Conservation (phyloP, 2,888 invertebrate species). For the Lagria hirta region DNA sequence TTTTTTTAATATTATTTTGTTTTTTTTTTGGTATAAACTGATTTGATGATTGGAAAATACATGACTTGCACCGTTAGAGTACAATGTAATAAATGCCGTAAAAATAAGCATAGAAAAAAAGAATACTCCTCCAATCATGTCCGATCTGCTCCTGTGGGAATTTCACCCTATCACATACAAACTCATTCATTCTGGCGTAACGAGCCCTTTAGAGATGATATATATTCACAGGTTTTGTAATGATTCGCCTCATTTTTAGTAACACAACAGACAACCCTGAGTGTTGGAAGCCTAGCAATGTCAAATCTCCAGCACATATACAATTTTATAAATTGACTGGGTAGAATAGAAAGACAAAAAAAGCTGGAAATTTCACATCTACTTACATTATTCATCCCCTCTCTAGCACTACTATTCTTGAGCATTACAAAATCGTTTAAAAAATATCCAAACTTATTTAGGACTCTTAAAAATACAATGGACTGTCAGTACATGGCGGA, state of each 20-base stretch:
- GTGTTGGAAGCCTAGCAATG: conserved; percentile 43
- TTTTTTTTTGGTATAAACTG: conserved; percentile 21
- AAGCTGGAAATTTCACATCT: conserved; percentile 13
- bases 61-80: conserved; percentile 38
- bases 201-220: conserved; percentile 23
- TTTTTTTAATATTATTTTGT: conserved; percentile 15
- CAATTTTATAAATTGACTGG: conserved; percentile 30
- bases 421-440: conserved; percentile 53
- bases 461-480: conserved; percentile 50
- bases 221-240: conserved; percentile 20
- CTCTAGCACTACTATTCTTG: conserved; percentile 44
- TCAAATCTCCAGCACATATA: conserved; percentile 32
- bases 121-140: conserved; percentile 37
- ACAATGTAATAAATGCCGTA: conserved; percentile 49
- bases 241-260: conserved; percentile 29
- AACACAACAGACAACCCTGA: conserved; percentile 45
- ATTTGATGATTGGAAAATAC: conserved; percentile 26
- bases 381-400: conserved; percentile 39
- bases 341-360: no score
- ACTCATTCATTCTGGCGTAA: conserved; percentile 26
- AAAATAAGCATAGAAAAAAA: conserved; percentile 41
- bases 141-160: conserved; percentile 17
- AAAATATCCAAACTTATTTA: conserved; percentile 53
- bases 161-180: conserved; percentile 28
- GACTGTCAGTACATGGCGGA: conserved; percentile 48